Percentiles rank a stretch among this genome's conserved stretches.
Evolutionary conservation across 1,140 invertebrate species (phyloP).

Genomic region (Eulimnadia texana): DNA sequence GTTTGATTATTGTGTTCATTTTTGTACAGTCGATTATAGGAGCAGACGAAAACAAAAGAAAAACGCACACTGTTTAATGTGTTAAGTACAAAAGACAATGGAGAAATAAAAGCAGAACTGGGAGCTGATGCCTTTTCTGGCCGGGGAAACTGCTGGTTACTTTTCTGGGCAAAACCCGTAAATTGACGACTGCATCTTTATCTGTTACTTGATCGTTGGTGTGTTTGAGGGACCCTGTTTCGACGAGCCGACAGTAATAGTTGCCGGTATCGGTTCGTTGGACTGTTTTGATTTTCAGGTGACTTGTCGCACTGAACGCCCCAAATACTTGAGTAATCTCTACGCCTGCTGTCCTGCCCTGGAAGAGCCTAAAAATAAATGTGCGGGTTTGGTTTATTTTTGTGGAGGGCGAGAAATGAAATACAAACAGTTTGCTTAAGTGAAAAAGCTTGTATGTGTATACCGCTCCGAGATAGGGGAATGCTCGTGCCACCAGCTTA

Average conservation of each 20-base stretch:
- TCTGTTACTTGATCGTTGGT: no score
- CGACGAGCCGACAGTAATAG: not conserved
- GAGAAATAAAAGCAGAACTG: not conserved
- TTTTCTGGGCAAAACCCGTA: not conserved
- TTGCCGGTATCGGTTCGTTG: not conserved
- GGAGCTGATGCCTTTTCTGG: not conserved
- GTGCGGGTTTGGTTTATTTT: not conserved
- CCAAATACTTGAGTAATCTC: not conserved
- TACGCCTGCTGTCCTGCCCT: not conserved
- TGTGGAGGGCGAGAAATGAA: not conserved
- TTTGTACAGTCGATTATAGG: no score
- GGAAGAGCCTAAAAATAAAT: not conserved
- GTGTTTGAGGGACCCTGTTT: not conserved
- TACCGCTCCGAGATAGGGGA: not conserved
- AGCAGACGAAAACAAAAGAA: not conserved
- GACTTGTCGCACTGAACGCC: not conserved
- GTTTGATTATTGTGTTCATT: no score
- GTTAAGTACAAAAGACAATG: not conserved
- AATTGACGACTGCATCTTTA: not conserved
- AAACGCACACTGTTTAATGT: not conserved
- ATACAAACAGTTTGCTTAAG: not conserved
- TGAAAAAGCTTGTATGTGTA: not conserved
- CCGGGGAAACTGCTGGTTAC: not conserved
- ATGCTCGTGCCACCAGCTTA: constrained; percentile 4
- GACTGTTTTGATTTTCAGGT: not conserved